Percentiles rank a stretch among this genome's conserved stretches.
These are phyloP conservation scores for Aphelenchoides bicaudatus DNA, from an alignment of 2,888 invertebrate genomes.

Conservation along the genomic window DNA sequence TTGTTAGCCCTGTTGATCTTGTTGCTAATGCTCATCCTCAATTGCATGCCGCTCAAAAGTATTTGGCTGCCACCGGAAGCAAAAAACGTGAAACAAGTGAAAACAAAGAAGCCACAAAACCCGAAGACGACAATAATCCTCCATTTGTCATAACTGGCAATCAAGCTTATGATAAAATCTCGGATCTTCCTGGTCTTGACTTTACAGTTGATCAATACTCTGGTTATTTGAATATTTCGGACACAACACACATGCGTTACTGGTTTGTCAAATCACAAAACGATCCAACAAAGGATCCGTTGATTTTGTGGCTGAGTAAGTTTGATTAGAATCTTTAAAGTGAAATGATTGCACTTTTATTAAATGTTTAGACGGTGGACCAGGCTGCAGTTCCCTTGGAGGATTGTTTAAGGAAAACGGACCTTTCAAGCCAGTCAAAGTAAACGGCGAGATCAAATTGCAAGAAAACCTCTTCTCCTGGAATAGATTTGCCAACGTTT, in stretches of 20 bases:
- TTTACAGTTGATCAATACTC: slow-evolving; percentile 62
- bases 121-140: no score
- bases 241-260: slow-evolving; percentile 61
- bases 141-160: no score
- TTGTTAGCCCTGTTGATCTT: slow-evolving; percentile 14
- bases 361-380: slow-evolving; percentile 60
- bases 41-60: no score
- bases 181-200: slow-evolving; percentile 41
- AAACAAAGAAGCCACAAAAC: background rate
- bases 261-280: no score
- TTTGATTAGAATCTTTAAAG: background rate
- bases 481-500: slow-evolving; percentile 63
- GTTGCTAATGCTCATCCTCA: slow-evolving; percentile 17
- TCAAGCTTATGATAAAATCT: slow-evolving; percentile 34
- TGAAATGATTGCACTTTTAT: no score
- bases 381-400: slow-evolving; percentile 63
- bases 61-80: no score
- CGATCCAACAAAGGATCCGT: slow-evolving; percentile 61
- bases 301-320: slow-evolving; percentile 58
- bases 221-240: slow-evolving; percentile 58
- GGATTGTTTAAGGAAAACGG: slow-evolving; percentile 63
- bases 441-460: no score
- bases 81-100: background rate
- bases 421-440: slow-evolving; percentile 61
- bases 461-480: slow-evolving; percentile 59